Evolutionary conservation across 2,113 vertebrate species (phyloP).

Genomic region (Drymodes brunneopygia): DNA sequence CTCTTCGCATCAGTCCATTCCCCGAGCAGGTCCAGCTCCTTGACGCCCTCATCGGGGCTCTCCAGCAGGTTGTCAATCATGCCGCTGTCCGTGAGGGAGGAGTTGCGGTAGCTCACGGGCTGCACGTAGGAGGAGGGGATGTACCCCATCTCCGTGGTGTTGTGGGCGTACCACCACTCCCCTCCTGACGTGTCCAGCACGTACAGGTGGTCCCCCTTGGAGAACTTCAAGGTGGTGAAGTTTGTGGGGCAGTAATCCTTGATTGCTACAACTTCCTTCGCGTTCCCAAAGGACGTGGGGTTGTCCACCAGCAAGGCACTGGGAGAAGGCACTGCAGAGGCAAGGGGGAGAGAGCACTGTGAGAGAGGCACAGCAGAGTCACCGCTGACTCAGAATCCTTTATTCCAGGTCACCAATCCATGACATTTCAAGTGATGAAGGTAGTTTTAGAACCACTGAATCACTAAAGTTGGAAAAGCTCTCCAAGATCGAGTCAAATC

Average conservation of each 20-base stretch:
- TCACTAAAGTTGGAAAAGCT: not conserved
- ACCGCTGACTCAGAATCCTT: not conserved
- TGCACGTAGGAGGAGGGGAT: slow-evolving; percentile 93
- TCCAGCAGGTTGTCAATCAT: slow-evolving; percentile 88
- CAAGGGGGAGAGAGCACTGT: not conserved
- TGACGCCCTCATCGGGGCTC: slow-evolving; percentile 78
- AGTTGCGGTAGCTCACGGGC: slow-evolving; percentile 82
- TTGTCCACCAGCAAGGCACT: slow-evolving; percentile 89
- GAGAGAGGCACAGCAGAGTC: not conserved
- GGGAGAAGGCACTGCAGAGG: slow-evolving; percentile 87
- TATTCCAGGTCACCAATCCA: not conserved
- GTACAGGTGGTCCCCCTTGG: slow-evolving; percentile 91
- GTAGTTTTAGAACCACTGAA: not conserved
- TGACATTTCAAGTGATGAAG: fast-evolving
- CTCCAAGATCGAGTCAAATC: not conserved
- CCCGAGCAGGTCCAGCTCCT: slow-evolving; percentile 84
- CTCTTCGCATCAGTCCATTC: slow-evolving; percentile 72
- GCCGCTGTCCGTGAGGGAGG: slow-evolving; percentile 89
- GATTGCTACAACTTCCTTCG: slow-evolving; percentile 91
- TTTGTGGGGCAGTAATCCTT: slow-evolving; percentile 94
- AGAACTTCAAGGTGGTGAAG: slow-evolving; percentile 96
- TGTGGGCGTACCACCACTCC: slow-evolving; percentile 99
- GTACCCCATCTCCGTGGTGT: slow-evolving; percentile 97
- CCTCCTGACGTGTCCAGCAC: slow-evolving; percentile 90
- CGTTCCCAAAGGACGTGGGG: slow-evolving; percentile 82